These are phyloP conservation scores for Scleropages formosus DNA, from an alignment of 2,797 vertebrate genomes.

Conservation along the genomic window DNA sequence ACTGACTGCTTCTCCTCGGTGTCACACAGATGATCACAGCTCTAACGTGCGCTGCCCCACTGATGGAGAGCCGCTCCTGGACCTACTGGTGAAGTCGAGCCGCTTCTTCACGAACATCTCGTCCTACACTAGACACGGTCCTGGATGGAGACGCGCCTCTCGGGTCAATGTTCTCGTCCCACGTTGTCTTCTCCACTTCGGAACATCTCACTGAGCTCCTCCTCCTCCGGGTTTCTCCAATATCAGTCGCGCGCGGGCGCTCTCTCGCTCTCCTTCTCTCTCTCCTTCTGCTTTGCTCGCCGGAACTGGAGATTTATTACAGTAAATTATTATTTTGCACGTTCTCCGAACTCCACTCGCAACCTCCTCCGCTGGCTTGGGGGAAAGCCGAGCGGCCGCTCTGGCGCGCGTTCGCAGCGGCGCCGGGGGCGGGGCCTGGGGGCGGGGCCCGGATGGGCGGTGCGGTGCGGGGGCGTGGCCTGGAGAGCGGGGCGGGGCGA, in stretches of 20 bases:
- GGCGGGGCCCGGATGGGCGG: conserved; percentile 34
- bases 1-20: too few species aligned
- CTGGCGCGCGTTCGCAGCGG: conserved; percentile 26
- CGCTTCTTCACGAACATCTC: too few species aligned
- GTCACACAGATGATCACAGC: too few species aligned
- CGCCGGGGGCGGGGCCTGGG: conserved; percentile 33
- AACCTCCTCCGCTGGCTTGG: conserved; percentile 24
- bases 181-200: conserved; percentile 29
- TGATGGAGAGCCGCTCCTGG: too few species aligned
- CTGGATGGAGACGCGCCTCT: too few species aligned
- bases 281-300: conserved; percentile 40
- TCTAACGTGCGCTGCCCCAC: too few species aligned
- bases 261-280: conserved; percentile 35
- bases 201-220: too few species aligned
- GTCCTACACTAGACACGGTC: too few species aligned
- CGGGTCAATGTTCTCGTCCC: background rate
- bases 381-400: conserved; percentile 28
- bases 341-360: conserved; percentile 31
- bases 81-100: too few species aligned
- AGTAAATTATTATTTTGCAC: conserved; percentile 23
- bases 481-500: too few species aligned
- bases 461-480: conserved; percentile 37
- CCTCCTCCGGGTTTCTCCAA: conserved; percentile 46
- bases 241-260: too few species aligned
- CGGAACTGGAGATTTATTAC: conserved; percentile 9